Evolutionary conservation across 1,140 invertebrate genomes (phyloP).

Genomic region (Sminthurinus signatus): DNA sequence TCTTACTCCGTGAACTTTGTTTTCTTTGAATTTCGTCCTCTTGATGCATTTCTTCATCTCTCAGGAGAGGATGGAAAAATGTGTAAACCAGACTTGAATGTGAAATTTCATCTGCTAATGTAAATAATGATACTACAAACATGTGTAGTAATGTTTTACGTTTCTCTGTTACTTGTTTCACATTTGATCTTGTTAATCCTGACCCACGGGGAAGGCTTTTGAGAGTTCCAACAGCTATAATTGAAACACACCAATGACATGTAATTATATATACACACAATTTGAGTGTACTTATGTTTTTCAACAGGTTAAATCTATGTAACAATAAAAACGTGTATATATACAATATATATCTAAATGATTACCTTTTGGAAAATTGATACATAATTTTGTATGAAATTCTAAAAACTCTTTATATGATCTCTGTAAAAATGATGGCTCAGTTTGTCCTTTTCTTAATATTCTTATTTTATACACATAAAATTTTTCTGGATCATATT

Average conservation of each 20-base stretch:
- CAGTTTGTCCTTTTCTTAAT: slow-evolving; percentile 71
- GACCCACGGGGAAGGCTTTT: slow-evolving; percentile 59
- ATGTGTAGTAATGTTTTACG: slow-evolving; percentile 75
- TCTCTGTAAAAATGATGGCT: slow-evolving; percentile 79
- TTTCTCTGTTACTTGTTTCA: slow-evolving; percentile 87
- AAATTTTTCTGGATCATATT: slow-evolving; percentile 95
- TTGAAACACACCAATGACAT: too few relatives aligned
- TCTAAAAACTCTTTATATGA: slow-evolving; percentile 95
- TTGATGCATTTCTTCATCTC: slow-evolving; percentile 62
- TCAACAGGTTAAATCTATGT: too few relatives aligned
- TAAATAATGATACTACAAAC: slow-evolving; percentile 79
- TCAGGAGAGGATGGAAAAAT: slow-evolving; percentile 90
- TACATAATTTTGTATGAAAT: slow-evolving; percentile 88
- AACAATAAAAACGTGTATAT: too few relatives aligned
- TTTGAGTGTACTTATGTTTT: too few relatives aligned
- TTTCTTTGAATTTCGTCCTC: slow-evolving; percentile 19
- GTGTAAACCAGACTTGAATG: slow-evolving; percentile 96
- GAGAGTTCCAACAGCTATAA: slow-evolving; percentile 49
- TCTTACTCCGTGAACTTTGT: slow-evolving; percentile 10
- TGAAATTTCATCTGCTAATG: slow-evolving; percentile 82
- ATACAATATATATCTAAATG: too few relatives aligned
- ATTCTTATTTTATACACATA: slow-evolving; percentile 89
- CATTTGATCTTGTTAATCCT: slow-evolving; percentile 84
- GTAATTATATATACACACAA: too few relatives aligned
- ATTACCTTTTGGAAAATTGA: slow-evolving; percentile 85